Evolutionary conservation across 1,140 invertebrate genomes (phyloP).

Genomic region (Gonioctena quinquepunctata): DNA sequence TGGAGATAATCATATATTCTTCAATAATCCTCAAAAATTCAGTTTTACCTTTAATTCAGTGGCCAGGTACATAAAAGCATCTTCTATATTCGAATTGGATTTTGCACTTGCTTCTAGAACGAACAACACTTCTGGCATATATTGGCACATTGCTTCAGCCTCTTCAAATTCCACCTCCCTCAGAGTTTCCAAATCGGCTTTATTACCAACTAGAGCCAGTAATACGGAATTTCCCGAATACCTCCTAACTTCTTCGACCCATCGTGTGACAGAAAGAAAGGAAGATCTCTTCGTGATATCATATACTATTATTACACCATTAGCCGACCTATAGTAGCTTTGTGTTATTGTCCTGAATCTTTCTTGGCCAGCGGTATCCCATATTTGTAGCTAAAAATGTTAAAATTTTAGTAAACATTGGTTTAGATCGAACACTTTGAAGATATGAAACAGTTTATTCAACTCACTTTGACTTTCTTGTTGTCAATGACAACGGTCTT

Average conservation of each 20-base stretch:
- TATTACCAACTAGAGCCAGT: conserved; percentile 89
- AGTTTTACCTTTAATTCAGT: conserved; percentile 78
- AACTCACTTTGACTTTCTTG: conserved; percentile 86
- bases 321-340: conserved; percentile 91
- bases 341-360: conserved; percentile 91
- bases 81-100: conserved; percentile 91
- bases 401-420: not conserved
- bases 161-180: conserved; percentile 83
- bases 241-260: conserved; percentile 89
- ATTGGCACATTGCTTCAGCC: conserved; percentile 81
- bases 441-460: not conserved
- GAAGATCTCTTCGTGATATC: conserved; percentile 91
- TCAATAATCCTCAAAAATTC: conserved; percentile 10
- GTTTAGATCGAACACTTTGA: not conserved
- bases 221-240: conserved; percentile 91
- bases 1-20: conserved; percentile 10
- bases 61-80: conserved; percentile 86
- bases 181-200: conserved; percentile 81
- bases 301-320: conserved; percentile 92
- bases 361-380: conserved; percentile 94
- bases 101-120: conserved; percentile 92
- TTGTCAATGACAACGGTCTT: conserved; percentile 91
- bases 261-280: conserved; percentile 86
- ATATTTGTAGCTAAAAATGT: conserved; percentile 76
- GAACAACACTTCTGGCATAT: conserved; percentile 81